Evolutionary conservation across 2,888 invertebrate genomes (phyloP).

Genomic region (Orchesella flavescens): DNA sequence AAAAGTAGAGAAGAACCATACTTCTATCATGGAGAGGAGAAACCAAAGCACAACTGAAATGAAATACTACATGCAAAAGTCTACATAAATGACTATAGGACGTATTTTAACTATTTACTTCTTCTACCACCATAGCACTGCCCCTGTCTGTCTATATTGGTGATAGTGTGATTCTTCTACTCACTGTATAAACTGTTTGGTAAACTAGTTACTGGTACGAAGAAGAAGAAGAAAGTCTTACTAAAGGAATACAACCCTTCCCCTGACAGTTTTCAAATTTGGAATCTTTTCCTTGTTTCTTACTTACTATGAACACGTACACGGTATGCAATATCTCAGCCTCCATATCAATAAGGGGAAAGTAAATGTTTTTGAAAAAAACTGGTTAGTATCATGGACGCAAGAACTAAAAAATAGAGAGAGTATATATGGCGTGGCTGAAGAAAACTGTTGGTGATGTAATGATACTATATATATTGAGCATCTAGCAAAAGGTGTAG

Average conservation of each 20-base stretch:
- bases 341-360: not conserved
- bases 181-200: constrained; percentile 1
- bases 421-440: too few relatives aligned
- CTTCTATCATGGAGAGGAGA: constrained; percentile 9
- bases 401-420: too few relatives aligned
- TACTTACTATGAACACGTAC: too few relatives aligned
- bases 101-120: constrained; percentile 3
- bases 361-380: not conserved
- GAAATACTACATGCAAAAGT: not conserved
- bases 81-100: not conserved
- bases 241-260: constrained; percentile 18
- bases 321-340: not conserved
- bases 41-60: not conserved
- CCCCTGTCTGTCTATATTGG: not conserved
- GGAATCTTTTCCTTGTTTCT: constrained; percentile 28
- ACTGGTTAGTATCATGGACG: too few relatives aligned
- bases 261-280: constrained; percentile 59
- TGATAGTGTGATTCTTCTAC: too few relatives aligned
- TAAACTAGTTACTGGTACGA: too few relatives aligned
- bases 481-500: too few relatives aligned
- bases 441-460: too few relatives aligned
- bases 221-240: constrained; percentile 5
- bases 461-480: too few relatives aligned
- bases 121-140: constrained; percentile 1
- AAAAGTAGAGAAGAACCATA: constrained; percentile 21